These are phyloP conservation scores for Loris lydekkerianus DNA, from an alignment of 2,797 vertebrate species.

Conservation along the genomic window DNA sequence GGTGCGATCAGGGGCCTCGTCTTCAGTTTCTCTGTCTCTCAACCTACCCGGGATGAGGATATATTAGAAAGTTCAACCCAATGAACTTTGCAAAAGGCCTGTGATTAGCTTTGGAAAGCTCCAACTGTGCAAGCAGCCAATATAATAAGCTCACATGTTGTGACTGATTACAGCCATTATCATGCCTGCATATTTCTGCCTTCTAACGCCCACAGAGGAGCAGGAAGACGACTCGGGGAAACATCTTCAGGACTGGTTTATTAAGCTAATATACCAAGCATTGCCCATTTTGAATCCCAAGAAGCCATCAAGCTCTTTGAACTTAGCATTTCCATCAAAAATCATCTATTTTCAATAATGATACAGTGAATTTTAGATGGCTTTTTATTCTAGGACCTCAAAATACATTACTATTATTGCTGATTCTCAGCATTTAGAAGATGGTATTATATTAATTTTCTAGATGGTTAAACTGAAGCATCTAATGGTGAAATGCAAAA, in stretches of 20 bases:
- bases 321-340: slow-evolving; percentile 81
- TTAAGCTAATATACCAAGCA: slow-evolving; percentile 72
- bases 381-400: slow-evolving; percentile 70
- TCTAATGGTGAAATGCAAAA: slow-evolving; percentile 59
- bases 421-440: slow-evolving; percentile 70
- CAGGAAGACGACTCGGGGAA: slow-evolving; percentile 20
- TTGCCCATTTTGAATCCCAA: slow-evolving; percentile 77
- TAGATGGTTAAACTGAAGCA: slow-evolving; percentile 65
- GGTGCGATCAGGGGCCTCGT: not conserved
- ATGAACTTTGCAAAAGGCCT: slow-evolving; percentile 74
- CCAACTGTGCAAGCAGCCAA: slow-evolving; percentile 74
- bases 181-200: slow-evolving; percentile 74
- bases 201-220: slow-evolving; percentile 68
- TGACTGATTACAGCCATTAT: slow-evolving; percentile 78
- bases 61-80: slow-evolving; percentile 69
- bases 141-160: slow-evolving; percentile 74
- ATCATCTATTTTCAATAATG: slow-evolving; percentile 78
- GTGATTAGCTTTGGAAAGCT: slow-evolving; percentile 77
- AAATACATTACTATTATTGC: slow-evolving; percentile 72
- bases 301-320: slow-evolving; percentile 77
- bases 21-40: slow-evolving; percentile 41
- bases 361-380: slow-evolving; percentile 58
- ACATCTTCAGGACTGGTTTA: slow-evolving; percentile 63
- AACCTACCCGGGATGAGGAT: slow-evolving; percentile 54
- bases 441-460: slow-evolving; percentile 71